A percentile compares a stretch with the other conserved stretches of the same genome.
phyloP scores from a whole-genome alignment of 2,113 vertebrate species.

The Trinectes maculatus region DNA sequence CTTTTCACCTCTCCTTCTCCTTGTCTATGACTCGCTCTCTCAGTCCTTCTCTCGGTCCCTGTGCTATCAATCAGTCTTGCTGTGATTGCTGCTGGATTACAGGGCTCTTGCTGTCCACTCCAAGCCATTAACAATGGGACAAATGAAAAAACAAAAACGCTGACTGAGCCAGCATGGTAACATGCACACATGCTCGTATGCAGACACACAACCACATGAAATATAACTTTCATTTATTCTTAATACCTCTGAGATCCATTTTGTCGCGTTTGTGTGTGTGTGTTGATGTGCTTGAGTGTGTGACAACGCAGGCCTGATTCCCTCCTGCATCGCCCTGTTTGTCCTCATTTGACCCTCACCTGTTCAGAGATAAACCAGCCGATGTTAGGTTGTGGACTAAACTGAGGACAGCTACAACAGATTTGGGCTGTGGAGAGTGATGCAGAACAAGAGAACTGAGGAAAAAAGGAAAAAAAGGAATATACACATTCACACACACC shows the following conservation, averaged over 20 bases:
- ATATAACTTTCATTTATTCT: slow-evolving; percentile 13
- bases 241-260: slow-evolving; percentile 12
- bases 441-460: slow-evolving; percentile 49
- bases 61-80: slow-evolving; percentile 64
- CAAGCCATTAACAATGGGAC: slow-evolving; percentile 66
- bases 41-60: slow-evolving; percentile 23
- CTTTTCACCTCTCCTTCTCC: slow-evolving; percentile 58
- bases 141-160: slow-evolving; percentile 61
- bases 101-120: slow-evolving; percentile 64
- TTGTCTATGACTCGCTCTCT: slow-evolving; percentile 35
- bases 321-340: slow-evolving; percentile 4
- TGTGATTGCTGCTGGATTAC: slow-evolving; percentile 77
- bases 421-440: slow-evolving; percentile 58
- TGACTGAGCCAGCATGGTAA: slow-evolving; percentile 9
- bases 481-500: slow-evolving; percentile 30
- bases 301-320: background rate
- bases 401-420: slow-evolving; percentile 54
- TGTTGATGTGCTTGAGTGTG: background rate
- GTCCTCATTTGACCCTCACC: slow-evolving; percentile 42
- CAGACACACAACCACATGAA: slow-evolving; percentile 8
- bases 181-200: background rate
- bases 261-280: background rate
- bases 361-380: slow-evolving; percentile 37
- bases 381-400: slow-evolving; percentile 45
- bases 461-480: slow-evolving; percentile 24